phyloP scores from a whole-genome alignment of 2,888 invertebrate genomes.

The Encarsia formosa region DNA sequence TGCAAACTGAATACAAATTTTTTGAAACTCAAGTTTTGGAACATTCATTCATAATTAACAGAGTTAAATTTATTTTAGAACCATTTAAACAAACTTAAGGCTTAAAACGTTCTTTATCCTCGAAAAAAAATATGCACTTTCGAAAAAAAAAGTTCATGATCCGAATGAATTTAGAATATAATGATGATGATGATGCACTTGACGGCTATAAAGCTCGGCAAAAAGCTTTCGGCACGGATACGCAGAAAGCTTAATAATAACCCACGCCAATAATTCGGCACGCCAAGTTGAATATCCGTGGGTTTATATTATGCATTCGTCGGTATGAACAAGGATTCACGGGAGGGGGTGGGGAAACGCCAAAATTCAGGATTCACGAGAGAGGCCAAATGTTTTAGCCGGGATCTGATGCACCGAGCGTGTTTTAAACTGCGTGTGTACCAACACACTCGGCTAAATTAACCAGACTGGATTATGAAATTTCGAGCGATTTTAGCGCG shows the following conservation, averaged over 20 bases:
- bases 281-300: no score
- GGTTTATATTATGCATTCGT: conserved; percentile 41
- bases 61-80: no score
- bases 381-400: no score
- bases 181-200: neutral
- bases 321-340: conserved; percentile 42
- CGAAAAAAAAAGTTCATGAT: neutral
- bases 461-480: neutral
- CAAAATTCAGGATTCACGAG: no score
- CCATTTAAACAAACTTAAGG: no score
- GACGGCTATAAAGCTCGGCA: neutral
- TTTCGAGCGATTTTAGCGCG: neutral
- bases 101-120: neutral
- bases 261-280: no score
- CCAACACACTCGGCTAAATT: neutral
- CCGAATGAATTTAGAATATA: no score
- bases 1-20: neutral
- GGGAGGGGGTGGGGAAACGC: conserved; percentile 30
- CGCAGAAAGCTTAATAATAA: neutral
- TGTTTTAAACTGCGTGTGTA: neutral
- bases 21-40: neutral
- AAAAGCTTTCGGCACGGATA: neutral
- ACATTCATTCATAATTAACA: neutral
- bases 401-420: no score
- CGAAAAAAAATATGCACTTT: neutral